Conservation (phyloP, 2,113 vertebrate genomes). For the Andinoacara biseriatus region DNA sequence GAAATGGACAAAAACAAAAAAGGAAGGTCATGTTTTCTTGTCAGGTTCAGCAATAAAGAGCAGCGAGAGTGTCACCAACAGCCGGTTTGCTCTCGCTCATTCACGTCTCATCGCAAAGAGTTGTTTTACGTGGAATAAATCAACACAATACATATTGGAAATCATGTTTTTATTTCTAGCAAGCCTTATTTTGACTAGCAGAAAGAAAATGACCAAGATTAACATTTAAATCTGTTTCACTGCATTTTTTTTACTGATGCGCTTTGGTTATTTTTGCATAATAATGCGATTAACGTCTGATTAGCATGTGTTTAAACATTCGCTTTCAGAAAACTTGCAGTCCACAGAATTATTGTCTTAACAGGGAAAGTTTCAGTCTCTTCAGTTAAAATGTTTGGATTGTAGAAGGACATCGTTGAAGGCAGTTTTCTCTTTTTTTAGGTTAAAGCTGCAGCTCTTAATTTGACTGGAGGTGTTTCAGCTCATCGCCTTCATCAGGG, state of each 20-base stretch:
- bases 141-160: too few species aligned
- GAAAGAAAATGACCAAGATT: too few species aligned
- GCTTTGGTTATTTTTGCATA: too few species aligned
- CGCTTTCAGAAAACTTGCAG: too few species aligned
- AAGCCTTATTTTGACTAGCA: too few species aligned
- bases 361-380: too few species aligned
- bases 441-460: not conserved
- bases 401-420: not conserved
- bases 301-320: too few species aligned
- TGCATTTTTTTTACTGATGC: too few species aligned
- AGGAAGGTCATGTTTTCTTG: slow-evolving; percentile 30
- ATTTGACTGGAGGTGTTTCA: not conserved
- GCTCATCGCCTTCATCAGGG: not conserved
- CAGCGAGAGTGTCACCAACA: not conserved
- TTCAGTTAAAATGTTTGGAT: not conserved
- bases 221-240: too few species aligned
- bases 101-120: not conserved
- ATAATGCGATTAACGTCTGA: too few species aligned
- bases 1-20: not conserved
- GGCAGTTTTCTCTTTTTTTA: not conserved
- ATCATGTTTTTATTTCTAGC: too few species aligned
- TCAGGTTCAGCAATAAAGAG: slow-evolving; percentile 46
- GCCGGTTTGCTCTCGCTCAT: slow-evolving; percentile 5
- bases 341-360: too few species aligned
- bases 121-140: not conserved